Percentiles rank a stretch among this genome's conserved stretches.
These are phyloP conservation scores for Spodoptera frugiperda DNA, from an alignment of 1,140 invertebrate species.

Conservation along the genomic window DNA sequence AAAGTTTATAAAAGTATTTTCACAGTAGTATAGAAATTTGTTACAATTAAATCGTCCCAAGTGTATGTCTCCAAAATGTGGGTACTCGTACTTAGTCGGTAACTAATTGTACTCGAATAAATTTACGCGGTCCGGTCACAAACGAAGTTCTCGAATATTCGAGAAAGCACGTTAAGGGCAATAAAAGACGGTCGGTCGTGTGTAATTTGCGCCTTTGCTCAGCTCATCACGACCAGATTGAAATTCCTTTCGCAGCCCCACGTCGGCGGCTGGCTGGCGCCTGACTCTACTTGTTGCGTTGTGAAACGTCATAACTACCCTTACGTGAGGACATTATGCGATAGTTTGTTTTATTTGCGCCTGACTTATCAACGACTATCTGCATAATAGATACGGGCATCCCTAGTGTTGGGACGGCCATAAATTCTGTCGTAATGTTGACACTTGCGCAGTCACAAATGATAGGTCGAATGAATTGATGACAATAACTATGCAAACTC, in stretches of 20 bases:
- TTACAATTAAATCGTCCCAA: not conserved
- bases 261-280: constrained; percentile 74
- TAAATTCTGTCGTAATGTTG: constrained; percentile 17
- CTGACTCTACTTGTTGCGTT: constrained; percentile 74
- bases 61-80: not conserved
- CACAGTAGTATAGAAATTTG: too few species aligned
- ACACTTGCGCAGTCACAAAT: constrained; percentile 3
- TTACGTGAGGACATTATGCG: constrained; percentile 75
- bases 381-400: constrained; percentile 49
- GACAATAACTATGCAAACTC: too few species aligned
- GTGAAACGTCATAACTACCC: constrained; percentile 78
- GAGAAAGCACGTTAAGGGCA: constrained; percentile 47
- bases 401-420: not conserved
- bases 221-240: constrained; percentile 79
- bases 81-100: not conserved
- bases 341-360: constrained; percentile 70
- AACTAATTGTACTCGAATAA: constrained; percentile 5
- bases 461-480: not conserved
- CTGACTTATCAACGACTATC: constrained; percentile 38
- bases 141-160: constrained; percentile 37
- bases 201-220: constrained; percentile 79
- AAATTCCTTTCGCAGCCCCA: constrained; percentile 75
- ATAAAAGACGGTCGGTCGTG: constrained; percentile 56
- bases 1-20: too few species aligned
- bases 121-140: constrained; percentile 22